A percentile compares a stretch with the other conserved stretches of the same genome.
phyloP scores from a whole-genome alignment of 2,797 vertebrate species.

The Vultur gryphus region DNA sequence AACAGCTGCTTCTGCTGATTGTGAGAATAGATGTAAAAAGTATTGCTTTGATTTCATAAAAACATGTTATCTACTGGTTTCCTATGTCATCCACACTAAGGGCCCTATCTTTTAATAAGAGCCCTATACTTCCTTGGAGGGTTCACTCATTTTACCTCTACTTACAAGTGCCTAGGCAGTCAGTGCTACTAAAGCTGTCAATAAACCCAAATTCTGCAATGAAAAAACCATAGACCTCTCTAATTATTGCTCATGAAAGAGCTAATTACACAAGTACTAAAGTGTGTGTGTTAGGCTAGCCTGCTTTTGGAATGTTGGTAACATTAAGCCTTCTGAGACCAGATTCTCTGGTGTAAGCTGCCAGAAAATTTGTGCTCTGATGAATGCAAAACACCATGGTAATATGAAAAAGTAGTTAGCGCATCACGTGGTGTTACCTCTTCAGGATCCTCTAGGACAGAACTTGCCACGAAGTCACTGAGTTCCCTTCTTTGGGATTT shows the following conservation, averaged over 20 bases:
- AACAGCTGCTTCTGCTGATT: slow-evolving; percentile 33
- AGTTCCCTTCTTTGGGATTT: not conserved
- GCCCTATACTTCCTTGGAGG: no score
- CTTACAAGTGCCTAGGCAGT: not conserved
- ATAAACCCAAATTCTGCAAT: not conserved
- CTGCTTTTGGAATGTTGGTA: not conserved
- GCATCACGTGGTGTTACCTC: rapidly evolving
- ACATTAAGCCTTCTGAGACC: not conserved
- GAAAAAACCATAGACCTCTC: not conserved
- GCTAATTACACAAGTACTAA: not conserved
- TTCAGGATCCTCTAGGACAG: not conserved
- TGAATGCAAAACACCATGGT: not conserved
- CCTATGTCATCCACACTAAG: not conserved
- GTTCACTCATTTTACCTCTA: not conserved
- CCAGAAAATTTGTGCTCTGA: not conserved
- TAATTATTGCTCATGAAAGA: not conserved
- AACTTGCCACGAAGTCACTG: not conserved
- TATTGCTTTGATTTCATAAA: not conserved
- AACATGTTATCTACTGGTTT: not conserved
- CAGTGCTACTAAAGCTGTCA: not conserved
- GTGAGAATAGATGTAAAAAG: not conserved
- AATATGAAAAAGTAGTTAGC: not conserved
- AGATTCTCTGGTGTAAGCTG: not conserved
- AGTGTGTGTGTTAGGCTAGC: not conserved
- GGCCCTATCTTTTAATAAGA: not conserved